A percentile compares a stretch with the other conserved stretches of the same genome.
phyloP scores from a whole-genome alignment of 1,140 invertebrate genomes.

The Branchinecta lynchi region DNA sequence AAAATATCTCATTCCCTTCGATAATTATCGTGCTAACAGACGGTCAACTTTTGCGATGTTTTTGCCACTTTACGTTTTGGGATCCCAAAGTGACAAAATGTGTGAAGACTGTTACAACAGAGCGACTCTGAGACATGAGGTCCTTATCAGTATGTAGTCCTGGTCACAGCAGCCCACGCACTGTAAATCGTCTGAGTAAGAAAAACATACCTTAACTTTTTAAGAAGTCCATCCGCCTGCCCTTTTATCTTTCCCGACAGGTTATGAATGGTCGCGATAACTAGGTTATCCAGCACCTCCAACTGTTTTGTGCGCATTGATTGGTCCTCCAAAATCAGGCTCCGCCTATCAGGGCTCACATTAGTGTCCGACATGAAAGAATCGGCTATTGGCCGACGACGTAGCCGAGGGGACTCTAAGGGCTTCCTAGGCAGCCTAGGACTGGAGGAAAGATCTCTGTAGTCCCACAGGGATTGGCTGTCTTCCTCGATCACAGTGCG shows the following conservation, averaged over 20 bases:
- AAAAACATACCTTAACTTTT: conserved; percentile 36
- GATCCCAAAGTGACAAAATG: no score
- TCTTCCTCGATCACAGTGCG: neutral
- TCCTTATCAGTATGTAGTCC: no score
- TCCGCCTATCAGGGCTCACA: neutral
- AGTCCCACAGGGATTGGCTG: neutral
- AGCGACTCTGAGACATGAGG: no score
- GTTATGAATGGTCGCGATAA: conserved; percentile 41
- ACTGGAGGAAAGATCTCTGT: neutral
- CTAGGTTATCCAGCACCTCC: conserved; percentile 38
- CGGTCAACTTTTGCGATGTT: no score
- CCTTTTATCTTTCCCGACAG: conserved; percentile 40
- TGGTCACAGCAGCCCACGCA: no score
- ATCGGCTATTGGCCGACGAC: neutral
- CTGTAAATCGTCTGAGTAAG: no score
- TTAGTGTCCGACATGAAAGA: neutral
- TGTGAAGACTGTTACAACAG: no score
- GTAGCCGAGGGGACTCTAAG: neutral
- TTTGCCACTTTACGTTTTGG: no score
- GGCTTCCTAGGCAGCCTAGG: neutral
- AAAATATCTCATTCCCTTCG: no score
- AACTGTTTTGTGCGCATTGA: neutral
- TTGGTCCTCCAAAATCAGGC: neutral
- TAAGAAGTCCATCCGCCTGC: conserved; percentile 34
- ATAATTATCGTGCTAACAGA: no score